These are phyloP conservation scores for Matsumyia berberina DNA, from an alignment of 2,888 invertebrate species.

Conservation along the genomic window DNA sequence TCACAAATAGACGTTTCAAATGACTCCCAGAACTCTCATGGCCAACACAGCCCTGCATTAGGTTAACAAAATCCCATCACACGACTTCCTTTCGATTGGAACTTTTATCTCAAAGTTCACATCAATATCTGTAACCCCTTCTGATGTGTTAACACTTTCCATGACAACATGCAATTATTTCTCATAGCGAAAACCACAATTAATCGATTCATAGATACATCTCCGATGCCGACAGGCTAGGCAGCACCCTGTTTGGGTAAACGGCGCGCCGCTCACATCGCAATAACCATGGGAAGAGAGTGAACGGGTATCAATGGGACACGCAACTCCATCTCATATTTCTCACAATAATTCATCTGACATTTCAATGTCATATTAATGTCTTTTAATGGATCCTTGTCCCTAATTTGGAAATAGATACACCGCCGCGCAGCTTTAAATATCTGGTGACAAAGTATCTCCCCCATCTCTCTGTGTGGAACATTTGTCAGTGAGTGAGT, in stretches of 20 bases:
- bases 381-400: conserved; percentile 35
- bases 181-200: conserved; percentile 58
- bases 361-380: conserved; percentile 72
- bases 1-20: too few species aligned
- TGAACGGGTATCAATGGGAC: conserved; percentile 40
- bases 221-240: conserved; percentile 8
- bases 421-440: neutral
- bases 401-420: conserved; percentile 46
- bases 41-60: neutral
- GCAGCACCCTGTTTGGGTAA: neutral
- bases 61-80: conserved; percentile 24
- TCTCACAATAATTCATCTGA: conserved; percentile 66
- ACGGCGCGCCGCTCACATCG: too few species aligned
- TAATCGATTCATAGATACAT: conserved; percentile 67
- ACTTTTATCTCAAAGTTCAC: conserved; percentile 70
- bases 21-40: neutral
- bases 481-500: conserved; percentile 23
- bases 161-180: conserved; percentile 54
- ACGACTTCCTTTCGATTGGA: conserved; percentile 35
- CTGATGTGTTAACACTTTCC: conserved; percentile 46
- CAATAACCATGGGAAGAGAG: conserved; percentile 43
- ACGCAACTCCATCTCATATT: conserved; percentile 56
- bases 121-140: conserved; percentile 57
- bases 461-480: neutral
- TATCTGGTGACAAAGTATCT: conserved; percentile 14